phyloP scores from a whole-genome alignment of 2,113 vertebrate species.

The Hymenochirus boettgeri region DNA sequence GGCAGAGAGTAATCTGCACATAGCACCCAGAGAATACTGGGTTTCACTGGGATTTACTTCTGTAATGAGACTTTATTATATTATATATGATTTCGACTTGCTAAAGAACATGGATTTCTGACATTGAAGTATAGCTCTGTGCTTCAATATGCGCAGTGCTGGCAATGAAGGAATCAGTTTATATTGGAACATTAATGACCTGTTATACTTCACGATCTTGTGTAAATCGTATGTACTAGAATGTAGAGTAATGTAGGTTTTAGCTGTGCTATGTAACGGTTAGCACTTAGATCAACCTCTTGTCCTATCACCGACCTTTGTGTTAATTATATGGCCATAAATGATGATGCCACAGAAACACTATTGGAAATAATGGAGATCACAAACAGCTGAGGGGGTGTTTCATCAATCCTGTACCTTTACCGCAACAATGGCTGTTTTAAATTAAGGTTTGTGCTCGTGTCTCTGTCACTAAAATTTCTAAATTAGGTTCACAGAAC shows the following conservation, averaged over 20 bases:
- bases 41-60: background rate
- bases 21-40: background rate
- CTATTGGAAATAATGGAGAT: too few species aligned
- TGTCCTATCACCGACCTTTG: background rate
- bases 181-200: too few species aligned
- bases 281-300: background rate
- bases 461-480: conserved; percentile 31
- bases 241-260: background rate
- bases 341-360: too few species aligned
- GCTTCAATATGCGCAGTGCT: background rate
- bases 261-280: background rate
- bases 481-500: background rate
- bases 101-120: background rate
- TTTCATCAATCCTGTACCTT: background rate
- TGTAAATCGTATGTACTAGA: too few species aligned
- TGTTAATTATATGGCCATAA: background rate
- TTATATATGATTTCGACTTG: background rate
- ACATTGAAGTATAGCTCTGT: background rate
- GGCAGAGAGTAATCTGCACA: background rate
- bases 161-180: background rate
- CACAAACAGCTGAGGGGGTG: background rate
- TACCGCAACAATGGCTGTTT: background rate
- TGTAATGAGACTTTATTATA: background rate
- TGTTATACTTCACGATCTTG: too few species aligned
- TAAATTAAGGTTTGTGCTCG: conserved; percentile 5